Base-by-base conservation (phyloP, 2,888 invertebrate species). In the Chrysopilus asiliformis region DNA sequence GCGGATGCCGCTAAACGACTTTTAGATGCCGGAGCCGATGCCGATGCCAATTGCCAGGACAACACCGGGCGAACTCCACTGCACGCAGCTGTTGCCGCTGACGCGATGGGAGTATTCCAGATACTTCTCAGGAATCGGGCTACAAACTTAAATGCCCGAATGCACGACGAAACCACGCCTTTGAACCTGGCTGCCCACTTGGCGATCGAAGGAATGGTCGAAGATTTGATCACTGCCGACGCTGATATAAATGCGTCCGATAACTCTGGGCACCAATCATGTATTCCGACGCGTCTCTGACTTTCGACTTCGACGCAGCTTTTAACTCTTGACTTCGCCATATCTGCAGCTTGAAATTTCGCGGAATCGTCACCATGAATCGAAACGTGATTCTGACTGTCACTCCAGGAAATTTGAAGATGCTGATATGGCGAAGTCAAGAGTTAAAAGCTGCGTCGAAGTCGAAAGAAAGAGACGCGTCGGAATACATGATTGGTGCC, bases 221-320 rank as follows among this genome's bases (percentile, higher is more conserved):
- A 93, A 53, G 89, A 89, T 56, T 68, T 95, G 17, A 90, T 95
- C 29, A 87, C 86, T 48, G 89, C 91, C 0, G 93, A 93, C 55
- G 91, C 91, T 0, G 95, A 95, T 49, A 87, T 95, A 29, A 95
- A 95, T 62, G 85, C 90, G 0, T 82, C 91, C 0, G 95, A 95
- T 59, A 91, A 93, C 63, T 81, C 83, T 43, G 90, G n/a, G n/a
- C n/a, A n/a, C n/a, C n/a, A n/a, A n/a, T n/a, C n/a, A n/a, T n/a
- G n/a, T n/a, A n/a, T n/a, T n/a, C n/a, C n/a, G n/a, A n/a, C n/a
- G n/a, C n/a, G n/a, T n/a, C n/a, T n/a, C n/a, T n/a, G n/a, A n/a
- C n/a, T n/a, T n/a, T n/a, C n/a, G n/a, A n/a, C n/a, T n/a, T n/a
- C n/a, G n/a, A n/a, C n/a, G n/a, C n/a, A n/a, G n/a, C n/a, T n/a